Conservation (phyloP, 2,113 vertebrate species). For the Nettapus auritus region DNA sequence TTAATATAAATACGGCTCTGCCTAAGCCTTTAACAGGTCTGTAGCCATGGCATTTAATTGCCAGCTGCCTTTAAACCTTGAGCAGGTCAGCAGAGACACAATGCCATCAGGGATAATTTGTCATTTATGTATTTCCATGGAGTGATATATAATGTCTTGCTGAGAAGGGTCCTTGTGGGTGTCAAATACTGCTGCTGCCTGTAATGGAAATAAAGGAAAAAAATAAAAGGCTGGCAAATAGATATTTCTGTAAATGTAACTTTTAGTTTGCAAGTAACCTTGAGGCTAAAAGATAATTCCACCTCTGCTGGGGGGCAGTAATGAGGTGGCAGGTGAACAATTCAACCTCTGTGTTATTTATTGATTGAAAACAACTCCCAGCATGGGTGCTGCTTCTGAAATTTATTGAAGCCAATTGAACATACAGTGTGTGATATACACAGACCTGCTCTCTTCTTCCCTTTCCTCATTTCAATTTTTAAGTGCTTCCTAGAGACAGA, state of each 20-base stretch:
- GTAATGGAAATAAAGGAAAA: conserved; percentile 56
- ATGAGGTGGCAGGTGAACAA: conserved; percentile 40
- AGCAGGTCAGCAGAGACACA: conserved; percentile 66
- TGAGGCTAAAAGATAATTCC: conserved; percentile 46
- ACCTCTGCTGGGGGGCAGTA: conserved; percentile 29
- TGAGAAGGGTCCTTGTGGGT: conserved; percentile 73
- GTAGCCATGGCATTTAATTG: conserved; percentile 69
- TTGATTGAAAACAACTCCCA: conserved; percentile 53
- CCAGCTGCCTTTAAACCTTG: conserved; percentile 71
- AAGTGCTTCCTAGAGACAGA: conserved; percentile 48
- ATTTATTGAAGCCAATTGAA: conserved; percentile 45
- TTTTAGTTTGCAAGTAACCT: conserved; percentile 54
- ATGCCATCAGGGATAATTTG: conserved; percentile 71
- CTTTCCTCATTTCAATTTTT: conserved; percentile 43
- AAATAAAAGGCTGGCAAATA: conserved; percentile 50
- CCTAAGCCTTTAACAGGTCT: conserved; percentile 11
- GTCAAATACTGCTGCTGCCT: conserved; percentile 62
- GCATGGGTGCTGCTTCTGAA: neutral
- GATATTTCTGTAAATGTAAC: conserved; percentile 63
- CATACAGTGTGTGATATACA: conserved; percentile 5
- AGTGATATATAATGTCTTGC: conserved; percentile 70
- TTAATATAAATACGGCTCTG: neutral
- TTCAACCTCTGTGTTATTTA: conserved; percentile 45
- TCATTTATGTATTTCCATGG: conserved; percentile 71
- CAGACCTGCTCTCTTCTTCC: conserved; percentile 24